These are phyloP conservation scores for Phalanger gymnotis DNA, from an alignment of 2,797 vertebrate species.

Conservation along the genomic window DNA sequence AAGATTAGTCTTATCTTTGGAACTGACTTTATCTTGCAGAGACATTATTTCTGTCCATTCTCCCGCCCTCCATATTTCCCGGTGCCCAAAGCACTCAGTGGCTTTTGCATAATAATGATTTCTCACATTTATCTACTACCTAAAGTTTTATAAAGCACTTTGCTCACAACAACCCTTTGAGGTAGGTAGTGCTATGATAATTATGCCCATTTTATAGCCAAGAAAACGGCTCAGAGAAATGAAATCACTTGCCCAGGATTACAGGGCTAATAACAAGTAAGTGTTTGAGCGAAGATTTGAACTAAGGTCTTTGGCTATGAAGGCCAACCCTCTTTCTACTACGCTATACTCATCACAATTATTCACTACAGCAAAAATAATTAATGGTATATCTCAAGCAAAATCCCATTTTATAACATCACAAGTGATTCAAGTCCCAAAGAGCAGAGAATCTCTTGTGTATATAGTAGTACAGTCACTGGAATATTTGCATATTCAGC, in stretches of 20 bases:
- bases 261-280: background rate
- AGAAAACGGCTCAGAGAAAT: background rate
- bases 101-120: background rate
- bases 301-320: background rate
- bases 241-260: background rate
- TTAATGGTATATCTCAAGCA: background rate
- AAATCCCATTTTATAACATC: background rate
- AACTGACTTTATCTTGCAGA: background rate
- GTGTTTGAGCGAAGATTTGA: background rate
- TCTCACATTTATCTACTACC: background rate
- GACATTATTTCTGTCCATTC: background rate
- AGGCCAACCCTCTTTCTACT: background rate
- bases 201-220: background rate
- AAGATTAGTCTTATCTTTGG: background rate
- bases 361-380: background rate
- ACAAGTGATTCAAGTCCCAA: background rate
- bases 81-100: background rate
- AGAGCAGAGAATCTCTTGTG: background rate
- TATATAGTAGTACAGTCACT: conserved; percentile 26
- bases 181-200: background rate
- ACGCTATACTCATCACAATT: background rate
- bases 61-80: background rate
- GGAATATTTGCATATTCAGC: conserved; percentile 30
- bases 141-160: background rate
- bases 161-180: background rate